phyloP scores from a whole-genome alignment of 2,797 vertebrate species.

The Diceros bicornis region DNA sequence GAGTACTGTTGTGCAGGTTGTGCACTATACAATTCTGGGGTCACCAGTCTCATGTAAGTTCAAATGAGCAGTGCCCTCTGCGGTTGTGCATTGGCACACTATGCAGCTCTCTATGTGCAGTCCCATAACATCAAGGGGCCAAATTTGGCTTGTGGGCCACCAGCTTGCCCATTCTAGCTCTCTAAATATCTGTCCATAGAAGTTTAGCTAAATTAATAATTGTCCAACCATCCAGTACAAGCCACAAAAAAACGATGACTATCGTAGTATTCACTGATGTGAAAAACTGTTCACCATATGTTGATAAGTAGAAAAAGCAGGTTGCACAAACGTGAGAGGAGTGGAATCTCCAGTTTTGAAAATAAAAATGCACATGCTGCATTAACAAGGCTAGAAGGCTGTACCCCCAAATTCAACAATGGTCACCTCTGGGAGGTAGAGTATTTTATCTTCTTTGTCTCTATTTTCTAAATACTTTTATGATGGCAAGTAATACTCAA shows the following conservation, averaged over 20 bases:
- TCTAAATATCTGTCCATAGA: neutral
- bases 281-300: neutral
- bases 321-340: neutral
- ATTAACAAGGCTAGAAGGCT: neutral
- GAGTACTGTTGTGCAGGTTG: neutral
- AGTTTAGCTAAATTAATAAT: fast-evolving
- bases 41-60: fast-evolving
- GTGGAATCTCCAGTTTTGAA: neutral
- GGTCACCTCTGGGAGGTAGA: neutral
- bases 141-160: neutral
- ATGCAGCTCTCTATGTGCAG: fast-evolving
- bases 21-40: neutral
- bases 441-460: neutral
- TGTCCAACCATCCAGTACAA: neutral
- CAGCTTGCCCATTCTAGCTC: neutral
- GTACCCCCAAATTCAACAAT: neutral
- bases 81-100: fast-evolving
- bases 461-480: neutral
- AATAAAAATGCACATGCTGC: neutral
- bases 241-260: neutral
- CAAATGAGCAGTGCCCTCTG: too few species aligned
- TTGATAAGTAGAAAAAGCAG: neutral
- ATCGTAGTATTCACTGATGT: too few species aligned
- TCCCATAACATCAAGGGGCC: too few species aligned
- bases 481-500: neutral